These are phyloP conservation scores for Muscina levida DNA, from an alignment of 2,888 invertebrate species.

Conservation along the genomic window DNA sequence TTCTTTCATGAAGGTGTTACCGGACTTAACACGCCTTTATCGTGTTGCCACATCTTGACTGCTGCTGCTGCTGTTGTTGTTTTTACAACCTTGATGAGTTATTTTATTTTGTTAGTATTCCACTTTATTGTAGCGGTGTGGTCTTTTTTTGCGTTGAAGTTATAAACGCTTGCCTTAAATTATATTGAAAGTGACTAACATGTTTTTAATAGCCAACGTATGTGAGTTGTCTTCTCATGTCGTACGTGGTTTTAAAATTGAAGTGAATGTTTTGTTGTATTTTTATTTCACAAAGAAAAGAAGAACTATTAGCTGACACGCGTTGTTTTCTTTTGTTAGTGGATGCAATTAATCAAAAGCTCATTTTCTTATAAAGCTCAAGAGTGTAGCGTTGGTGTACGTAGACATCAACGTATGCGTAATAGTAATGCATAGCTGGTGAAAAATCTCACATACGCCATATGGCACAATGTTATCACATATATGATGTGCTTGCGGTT, in stretches of 20 bases:
- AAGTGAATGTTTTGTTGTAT: too few relatives aligned
- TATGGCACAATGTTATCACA: conserved; percentile 7
- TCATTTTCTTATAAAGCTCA: neutral
- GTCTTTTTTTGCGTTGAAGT: neutral
- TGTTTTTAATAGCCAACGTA: neutral
- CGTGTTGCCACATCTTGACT: neutral
- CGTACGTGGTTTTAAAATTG: too few relatives aligned
- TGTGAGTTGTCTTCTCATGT: too few relatives aligned
- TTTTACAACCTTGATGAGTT: neutral
- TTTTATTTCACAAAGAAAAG: too few relatives aligned
- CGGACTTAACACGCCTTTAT: neutral
- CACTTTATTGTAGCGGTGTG: too few relatives aligned
- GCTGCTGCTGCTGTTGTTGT: neutral
- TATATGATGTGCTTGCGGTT: neutral
- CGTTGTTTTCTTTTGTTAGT: neutral
- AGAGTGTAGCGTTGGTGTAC: neutral
- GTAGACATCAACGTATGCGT: conserved; percentile 26
- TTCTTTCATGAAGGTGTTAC: neutral
- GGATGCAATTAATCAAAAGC: conserved; percentile 16
- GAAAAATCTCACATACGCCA: conserved; percentile 42
- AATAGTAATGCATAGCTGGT: conserved; percentile 32
- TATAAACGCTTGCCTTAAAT: neutral
- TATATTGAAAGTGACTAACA: neutral
- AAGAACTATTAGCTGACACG: neutral
- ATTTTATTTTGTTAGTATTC: neutral